These are phyloP conservation scores for Zophobas atratus DNA, from an alignment of 1,140 invertebrate genomes.

Conservation along the genomic window DNA sequence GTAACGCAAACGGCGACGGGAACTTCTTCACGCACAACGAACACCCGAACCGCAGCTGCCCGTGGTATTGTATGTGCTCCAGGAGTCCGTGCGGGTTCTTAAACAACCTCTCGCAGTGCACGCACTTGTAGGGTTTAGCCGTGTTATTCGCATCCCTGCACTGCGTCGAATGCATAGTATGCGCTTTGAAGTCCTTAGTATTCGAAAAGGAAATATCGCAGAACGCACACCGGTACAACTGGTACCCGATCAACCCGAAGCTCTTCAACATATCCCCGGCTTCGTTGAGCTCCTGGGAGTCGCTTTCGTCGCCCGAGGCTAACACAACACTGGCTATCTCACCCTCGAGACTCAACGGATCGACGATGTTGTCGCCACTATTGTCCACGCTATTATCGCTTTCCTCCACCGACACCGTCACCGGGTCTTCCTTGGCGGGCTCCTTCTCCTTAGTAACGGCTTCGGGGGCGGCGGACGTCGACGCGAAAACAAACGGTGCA, in stretches of 20 bases:
- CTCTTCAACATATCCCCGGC: constrained; percentile 1
- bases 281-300: not conserved
- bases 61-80: constrained; percentile 67
- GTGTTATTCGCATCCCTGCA: constrained; percentile 51
- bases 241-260: constrained; percentile 55
- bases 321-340: not conserved
- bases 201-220: constrained; percentile 67
- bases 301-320: constrained; percentile 47
- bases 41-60: constrained; percentile 69
- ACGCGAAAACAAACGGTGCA: not conserved
- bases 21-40: constrained; percentile 68
- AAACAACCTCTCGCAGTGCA: constrained; percentile 72
- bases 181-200: constrained; percentile 66
- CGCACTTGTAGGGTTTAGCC: constrained; percentile 66
- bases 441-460: not conserved
- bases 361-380: constrained; percentile 1
- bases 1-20: constrained; percentile 44
- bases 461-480: not conserved
- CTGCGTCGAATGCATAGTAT: constrained; percentile 68
- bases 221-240: constrained; percentile 64
- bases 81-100: constrained; percentile 60
- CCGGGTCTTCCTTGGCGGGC: not conserved
- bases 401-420: not conserved
- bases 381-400: not conserved
- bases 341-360: constrained; percentile 45